Evolutionary conservation across 2,113 vertebrate species (phyloP).

Genomic region (Indri indri): DNA sequence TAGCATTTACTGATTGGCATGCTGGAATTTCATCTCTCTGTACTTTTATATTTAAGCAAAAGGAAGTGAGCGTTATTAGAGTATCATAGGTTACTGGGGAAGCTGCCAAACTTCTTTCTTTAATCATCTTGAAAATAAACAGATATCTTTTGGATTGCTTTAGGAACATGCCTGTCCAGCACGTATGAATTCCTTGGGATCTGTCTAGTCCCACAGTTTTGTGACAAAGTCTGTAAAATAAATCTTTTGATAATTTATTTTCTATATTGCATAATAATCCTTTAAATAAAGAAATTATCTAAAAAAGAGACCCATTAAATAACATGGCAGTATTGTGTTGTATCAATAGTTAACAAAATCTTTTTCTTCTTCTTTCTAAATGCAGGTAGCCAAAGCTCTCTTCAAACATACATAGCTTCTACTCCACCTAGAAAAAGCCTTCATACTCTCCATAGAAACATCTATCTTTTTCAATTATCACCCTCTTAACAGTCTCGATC

Average conservation of each 20-base stretch:
- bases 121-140: conserved; percentile 54
- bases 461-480: neutral
- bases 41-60: conserved; percentile 50
- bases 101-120: conserved; percentile 48
- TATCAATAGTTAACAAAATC: neutral
- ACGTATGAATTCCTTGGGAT: conserved; percentile 6
- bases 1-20: conserved; percentile 10
- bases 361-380: conserved; percentile 8
- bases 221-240: neutral
- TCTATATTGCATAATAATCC: conserved; percentile 11
- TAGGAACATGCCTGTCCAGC: conserved; percentile 5
- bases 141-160: conserved; percentile 2
- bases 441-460: neutral
- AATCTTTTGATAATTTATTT: conserved; percentile 29
- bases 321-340: neutral
- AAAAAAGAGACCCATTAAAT: conserved; percentile 2
- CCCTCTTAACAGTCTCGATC: neutral
- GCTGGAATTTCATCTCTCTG: neutral
- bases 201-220: neutral
- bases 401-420: neutral
- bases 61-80: conserved; percentile 50
- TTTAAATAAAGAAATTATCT: conserved; percentile 54
- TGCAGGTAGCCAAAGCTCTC: neutral
- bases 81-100: conserved; percentile 32
- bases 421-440: conserved; percentile 12